Evolutionary conservation across 2,888 invertebrate species (phyloP), one percentile per base, ranked within the genome.

Genomic region (Agrilus cyanescens): DNA sequence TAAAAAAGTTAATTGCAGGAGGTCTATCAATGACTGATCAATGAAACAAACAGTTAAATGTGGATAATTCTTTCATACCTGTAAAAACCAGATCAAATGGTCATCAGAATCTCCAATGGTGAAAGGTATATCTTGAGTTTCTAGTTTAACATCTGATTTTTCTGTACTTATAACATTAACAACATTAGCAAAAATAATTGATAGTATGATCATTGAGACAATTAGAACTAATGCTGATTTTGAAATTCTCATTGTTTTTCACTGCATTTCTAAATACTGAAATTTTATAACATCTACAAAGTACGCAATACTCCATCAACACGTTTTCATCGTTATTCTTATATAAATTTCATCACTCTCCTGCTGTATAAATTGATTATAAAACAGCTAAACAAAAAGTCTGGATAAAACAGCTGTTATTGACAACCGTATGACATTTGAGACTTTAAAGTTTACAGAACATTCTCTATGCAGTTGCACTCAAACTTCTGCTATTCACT

Each of bases 41-140:
- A 20, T n/a, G n/a, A n/a, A n/a, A n/a, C n/a, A n/a, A n/a, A n/a
- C n/a, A 33, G 42, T 30, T 13, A 40, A 13, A 25, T 29, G 49
- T 64, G n/a, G n/a, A n/a, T n/a, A n/a, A n/a, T n/a, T n/a, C n/a
- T n/a, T n/a, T n/a, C n/a, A n/a, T 65, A 84, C 85, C 75, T 86
- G 85, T 48, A 85, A 57, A 65, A 86, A 85, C 85, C 85, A 85
- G 50, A 85, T 68, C 37, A 86, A 62, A 57, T 81, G 74, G 35
- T 75, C 66, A 10, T 67, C 55, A 1, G 73, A 70, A 55, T 78
- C 72, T 34, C 69, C 69, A 40, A 82, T 74, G 59, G 67, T 62
- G 67, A 73, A 53, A 10, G 25, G 25, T 25, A 25, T 49, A 25
- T 53, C 52, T 39, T 52, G 51, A 35, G 48, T 47, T 36, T 47